A percentile compares a stretch with the other conserved stretches of the same genome.
Conservation (phyloP, 2,113 vertebrate species). For the Emydocephalus ijimae region DNA sequence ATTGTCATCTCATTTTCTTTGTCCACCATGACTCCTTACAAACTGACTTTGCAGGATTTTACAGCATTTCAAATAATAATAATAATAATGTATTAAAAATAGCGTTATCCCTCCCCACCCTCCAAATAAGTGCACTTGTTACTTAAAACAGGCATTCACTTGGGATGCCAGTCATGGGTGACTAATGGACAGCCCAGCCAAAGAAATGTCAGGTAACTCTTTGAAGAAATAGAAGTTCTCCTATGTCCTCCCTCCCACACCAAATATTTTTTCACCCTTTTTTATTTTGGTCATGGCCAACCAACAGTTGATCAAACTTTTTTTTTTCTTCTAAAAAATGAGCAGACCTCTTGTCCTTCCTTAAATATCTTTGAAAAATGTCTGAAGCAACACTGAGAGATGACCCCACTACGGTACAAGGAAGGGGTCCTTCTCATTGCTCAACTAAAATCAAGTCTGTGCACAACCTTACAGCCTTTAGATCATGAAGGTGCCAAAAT, state of each 20-base stretch:
- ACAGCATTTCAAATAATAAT: not conserved
- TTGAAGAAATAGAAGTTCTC: not conserved
- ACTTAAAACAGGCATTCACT: not conserved
- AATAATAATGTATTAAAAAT: not conserved
- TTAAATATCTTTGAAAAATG: not conserved
- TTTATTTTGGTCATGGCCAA: not conserved
- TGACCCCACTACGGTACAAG: not conserved
- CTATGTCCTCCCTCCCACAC: no score
- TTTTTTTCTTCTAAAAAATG: not conserved
- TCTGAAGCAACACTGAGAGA: not conserved
- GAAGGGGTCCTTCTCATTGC: not conserved
- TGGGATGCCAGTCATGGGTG: no score
- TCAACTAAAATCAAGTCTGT: not conserved
- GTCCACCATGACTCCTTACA: not conserved
- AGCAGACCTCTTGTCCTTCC: not conserved
- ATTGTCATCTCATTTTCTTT: not conserved
- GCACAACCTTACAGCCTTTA: conserved; percentile 35
- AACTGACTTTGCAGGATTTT: not conserved
- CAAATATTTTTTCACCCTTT: not conserved
- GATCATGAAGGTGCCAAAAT: conserved; percentile 82
- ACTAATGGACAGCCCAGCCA: not conserved
- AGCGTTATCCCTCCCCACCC: not conserved
- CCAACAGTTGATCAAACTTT: not conserved
- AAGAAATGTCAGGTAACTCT: not conserved
- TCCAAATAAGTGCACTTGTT: not conserved